Evolutionary conservation across 1,140 invertebrate species (phyloP), one percentile per base, ranked within the genome.

Genomic region (Linepithema humile): DNA sequence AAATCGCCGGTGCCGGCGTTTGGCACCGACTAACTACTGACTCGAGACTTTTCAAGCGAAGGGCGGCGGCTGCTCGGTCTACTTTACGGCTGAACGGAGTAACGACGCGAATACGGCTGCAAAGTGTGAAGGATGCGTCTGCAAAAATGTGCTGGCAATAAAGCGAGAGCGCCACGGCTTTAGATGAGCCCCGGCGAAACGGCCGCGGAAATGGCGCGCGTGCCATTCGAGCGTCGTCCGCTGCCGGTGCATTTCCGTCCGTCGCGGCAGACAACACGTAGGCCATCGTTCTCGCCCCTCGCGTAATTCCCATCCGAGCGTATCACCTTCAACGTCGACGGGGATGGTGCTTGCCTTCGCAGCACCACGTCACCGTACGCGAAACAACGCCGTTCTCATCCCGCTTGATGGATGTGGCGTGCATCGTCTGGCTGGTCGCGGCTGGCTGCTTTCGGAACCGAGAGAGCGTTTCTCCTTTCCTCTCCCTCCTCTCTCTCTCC

Each of bases 361-460:
- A 70, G 73, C 77, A 83, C 53, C 82, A 70, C 86, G 78, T 90
- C 86, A 86, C 80, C 80, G 65, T 83, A 85, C 59, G 60, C 67
- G 74, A 84, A 85, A 90, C 82, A 90, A 88, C 80, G 83, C 70
- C 60, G 82, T 84, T 87, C 87, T 90, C 89, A 89, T 89, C 82
- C 85, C 59, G 50, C 53, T 89, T 90, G 90, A 89, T 90, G 84
- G 87, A 90, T 90, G 90, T 87, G 65, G 69, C 87, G 70, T 78
- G 78, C 78, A 83, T 85, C 78, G 78, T 65, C 77, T 48, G 78
- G 74, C 67, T 40, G 65, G 75, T 89, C 82, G 85, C 43, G 85
- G 88, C 87, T 86, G 82, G 85, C 64, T 89, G 64, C 88, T 70
- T 74, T 55, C 72, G 70, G 55, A 74, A 84, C 35, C 23, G 23